These are phyloP conservation scores for Rapana venosa DNA, from an alignment of 2,888 invertebrate species.

Conservation along the genomic window DNA sequence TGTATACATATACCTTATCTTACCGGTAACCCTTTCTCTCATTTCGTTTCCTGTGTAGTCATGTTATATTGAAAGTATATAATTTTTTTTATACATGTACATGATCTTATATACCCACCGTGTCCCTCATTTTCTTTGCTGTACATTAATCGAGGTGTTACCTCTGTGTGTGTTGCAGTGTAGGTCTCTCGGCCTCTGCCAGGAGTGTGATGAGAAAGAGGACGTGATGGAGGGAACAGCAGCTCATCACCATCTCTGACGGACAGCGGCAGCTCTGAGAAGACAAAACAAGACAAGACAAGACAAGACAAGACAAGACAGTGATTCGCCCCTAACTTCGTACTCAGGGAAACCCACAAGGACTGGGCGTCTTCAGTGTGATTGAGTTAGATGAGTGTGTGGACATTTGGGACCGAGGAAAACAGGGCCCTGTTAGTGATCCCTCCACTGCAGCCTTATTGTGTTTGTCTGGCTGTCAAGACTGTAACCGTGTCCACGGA, in stretches of 20 bases:
- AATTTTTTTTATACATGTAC: no score
- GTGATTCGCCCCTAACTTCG: conserved; percentile 9
- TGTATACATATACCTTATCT: no score
- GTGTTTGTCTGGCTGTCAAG: conserved; percentile 36
- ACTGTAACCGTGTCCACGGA: not conserved
- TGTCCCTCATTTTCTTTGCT: no score
- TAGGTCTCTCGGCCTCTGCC: not conserved
- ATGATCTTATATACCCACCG: no score
- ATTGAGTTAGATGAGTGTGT: conserved; percentile 31
- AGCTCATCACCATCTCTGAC: not conserved
- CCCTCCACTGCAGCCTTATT: conserved; percentile 19
- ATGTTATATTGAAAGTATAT: no score
- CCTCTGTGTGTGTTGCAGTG: conserved; percentile 13
- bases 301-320: not conserved
- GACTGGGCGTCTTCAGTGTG: not conserved
- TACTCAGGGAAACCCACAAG: conserved; percentile 8
- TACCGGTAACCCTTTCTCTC: no score
- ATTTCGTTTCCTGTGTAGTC: no score
- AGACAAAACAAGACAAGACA: no score
- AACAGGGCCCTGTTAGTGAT: conserved; percentile 9
- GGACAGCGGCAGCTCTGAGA: no score
- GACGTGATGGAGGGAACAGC: not conserved
- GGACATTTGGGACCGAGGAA: not conserved
- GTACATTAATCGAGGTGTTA: not conserved
- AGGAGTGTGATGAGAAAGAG: not conserved